Conservation (phyloP, 2,113 vertebrate species). For the Hyperopisus bebe region DNA sequence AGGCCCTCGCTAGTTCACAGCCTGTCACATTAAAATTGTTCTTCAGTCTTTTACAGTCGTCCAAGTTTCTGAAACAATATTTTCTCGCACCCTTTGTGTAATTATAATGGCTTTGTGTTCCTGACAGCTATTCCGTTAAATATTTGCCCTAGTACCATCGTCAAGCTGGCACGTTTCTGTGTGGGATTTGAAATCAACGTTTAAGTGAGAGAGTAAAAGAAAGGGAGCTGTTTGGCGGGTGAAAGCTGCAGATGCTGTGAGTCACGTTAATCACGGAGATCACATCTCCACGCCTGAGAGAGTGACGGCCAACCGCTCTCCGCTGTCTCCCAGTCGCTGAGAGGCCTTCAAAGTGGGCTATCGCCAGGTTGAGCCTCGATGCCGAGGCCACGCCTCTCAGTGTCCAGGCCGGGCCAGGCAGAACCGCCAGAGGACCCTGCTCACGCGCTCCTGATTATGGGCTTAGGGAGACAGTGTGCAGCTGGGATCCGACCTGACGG, state of each 20-base stretch:
- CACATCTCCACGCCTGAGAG: background rate
- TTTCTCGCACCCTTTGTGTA: constrained; percentile 9
- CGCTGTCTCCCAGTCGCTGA: background rate
- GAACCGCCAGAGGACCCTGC: background rate
- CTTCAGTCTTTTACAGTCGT: background rate
- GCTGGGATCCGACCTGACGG: background rate
- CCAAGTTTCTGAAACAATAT: constrained; percentile 18
- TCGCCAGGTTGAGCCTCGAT: background rate
- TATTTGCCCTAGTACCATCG: constrained; percentile 19
- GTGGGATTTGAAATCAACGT: constrained; percentile 30
- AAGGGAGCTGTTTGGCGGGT: background rate
- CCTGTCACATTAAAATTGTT: constrained; percentile 8
- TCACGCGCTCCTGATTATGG: background rate
- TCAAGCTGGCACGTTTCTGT: constrained; percentile 24
- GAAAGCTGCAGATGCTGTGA: background rate
- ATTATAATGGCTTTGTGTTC: constrained; percentile 23
- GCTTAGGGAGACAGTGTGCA: background rate
- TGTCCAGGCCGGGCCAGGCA: background rate
- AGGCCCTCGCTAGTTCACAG: background rate
- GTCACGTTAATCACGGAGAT: constrained; percentile 11
- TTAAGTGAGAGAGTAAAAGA: constrained; percentile 1
- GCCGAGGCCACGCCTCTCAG: background rate
- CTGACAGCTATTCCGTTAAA: constrained; percentile 23
- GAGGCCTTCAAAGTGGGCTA: background rate
- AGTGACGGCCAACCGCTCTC: background rate